These are phyloP conservation scores for Sternarchorhynchus goeldii DNA, from an alignment of 2,797 vertebrate species.

Conservation along the genomic window DNA sequence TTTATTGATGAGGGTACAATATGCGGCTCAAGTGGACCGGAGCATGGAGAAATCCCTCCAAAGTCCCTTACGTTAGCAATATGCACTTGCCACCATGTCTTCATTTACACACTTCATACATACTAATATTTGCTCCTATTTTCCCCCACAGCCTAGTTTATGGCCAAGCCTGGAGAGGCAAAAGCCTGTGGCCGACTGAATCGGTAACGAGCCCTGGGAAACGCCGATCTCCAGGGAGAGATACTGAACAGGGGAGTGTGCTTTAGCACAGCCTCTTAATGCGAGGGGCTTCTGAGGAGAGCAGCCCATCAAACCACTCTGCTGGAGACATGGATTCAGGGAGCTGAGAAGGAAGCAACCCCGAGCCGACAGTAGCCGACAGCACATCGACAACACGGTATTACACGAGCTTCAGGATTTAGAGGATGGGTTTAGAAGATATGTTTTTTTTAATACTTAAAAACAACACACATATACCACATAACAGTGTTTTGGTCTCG, in stretches of 20 bases:
- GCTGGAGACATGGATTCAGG: constrained; percentile 34
- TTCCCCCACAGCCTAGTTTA: constrained; percentile 54
- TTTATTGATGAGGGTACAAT: constrained; percentile 76
- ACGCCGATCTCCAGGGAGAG: constrained; percentile 48
- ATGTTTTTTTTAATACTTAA: no score
- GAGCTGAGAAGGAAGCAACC: constrained; percentile 10
- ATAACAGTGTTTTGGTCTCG: no score
- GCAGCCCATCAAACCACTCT: constrained; percentile 50
- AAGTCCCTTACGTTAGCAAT: constrained; percentile 73
- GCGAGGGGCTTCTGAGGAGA: constrained; percentile 41
- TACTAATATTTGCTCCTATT: constrained; percentile 53
- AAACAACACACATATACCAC: no score
- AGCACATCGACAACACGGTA: constrained; percentile 32
- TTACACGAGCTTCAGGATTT: constrained; percentile 20
- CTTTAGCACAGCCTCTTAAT: constrained; percentile 48
- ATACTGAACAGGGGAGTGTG: constrained; percentile 41
- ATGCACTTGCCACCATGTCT: constrained; percentile 67
- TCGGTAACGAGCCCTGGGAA: constrained; percentile 56
- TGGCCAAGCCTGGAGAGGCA: constrained; percentile 35
- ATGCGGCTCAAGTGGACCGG: constrained; percentile 67
- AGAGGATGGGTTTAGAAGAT: neutral
- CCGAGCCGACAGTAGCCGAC: constrained; percentile 21
- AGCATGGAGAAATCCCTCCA: constrained; percentile 65
- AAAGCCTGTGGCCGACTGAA: constrained; percentile 49
- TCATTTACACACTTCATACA: constrained; percentile 71